Evolutionary conservation across 2,888 invertebrate genomes (phyloP).

Genomic region (Metacarcinus magister): DNA sequence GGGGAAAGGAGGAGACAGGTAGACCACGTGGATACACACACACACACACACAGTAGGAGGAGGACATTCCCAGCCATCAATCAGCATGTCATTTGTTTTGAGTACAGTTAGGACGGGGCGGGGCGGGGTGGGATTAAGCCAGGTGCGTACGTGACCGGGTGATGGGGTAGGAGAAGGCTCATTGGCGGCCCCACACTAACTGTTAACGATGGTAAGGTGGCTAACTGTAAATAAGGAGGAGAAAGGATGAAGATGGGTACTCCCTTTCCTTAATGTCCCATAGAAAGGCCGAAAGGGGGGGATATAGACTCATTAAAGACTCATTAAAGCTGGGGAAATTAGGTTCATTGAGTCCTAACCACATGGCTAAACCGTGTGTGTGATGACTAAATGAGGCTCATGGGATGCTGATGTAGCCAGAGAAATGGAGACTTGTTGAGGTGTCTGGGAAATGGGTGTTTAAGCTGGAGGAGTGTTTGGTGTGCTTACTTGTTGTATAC

Average conservation of each 20-base stretch:
- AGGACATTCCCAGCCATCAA: not conserved
- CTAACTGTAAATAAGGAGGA: not conserved
- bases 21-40: not conserved
- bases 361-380: not conserved
- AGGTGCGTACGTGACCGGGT: not conserved
- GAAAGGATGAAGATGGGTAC: not conserved
- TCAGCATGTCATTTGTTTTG: not conserved
- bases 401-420: not conserved
- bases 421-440: not conserved
- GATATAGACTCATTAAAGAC: not conserved
- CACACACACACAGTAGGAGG: not conserved
- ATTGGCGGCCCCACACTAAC: not conserved
- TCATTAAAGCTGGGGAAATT: not conserved
- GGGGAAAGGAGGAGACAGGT: not conserved
- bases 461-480: not conserved
- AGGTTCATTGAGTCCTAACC: not conserved
- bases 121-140: not conserved
- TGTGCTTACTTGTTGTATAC: not conserved
- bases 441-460: not conserved
- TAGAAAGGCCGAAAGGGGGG: not conserved
- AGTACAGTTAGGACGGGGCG: not conserved
- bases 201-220: not conserved
- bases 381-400: not conserved
- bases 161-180: not conserved
- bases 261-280: conserved; percentile 20